phyloP scores from a whole-genome alignment of 2,797 vertebrate genomes.

The Microctenopoma lineatum region DNA sequence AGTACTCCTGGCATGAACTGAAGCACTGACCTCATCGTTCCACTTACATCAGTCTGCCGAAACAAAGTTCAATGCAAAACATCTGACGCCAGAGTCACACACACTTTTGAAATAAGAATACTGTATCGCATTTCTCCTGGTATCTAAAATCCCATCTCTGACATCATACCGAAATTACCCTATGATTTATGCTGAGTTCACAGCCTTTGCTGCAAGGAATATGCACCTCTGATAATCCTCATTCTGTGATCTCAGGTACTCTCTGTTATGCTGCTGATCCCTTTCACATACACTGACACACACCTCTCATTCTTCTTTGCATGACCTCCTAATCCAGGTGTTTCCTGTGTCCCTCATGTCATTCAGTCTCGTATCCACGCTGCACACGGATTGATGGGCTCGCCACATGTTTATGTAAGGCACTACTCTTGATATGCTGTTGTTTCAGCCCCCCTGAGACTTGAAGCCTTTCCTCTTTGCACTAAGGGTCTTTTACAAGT shows the following conservation, averaged over 20 bases:
- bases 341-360: conserved; percentile 45
- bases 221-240: conserved; percentile 39
- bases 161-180: conserved; percentile 55
- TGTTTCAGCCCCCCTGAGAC: conserved; percentile 69
- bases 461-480: too few species aligned
- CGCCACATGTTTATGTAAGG: conserved; percentile 66
- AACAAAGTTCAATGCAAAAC: conserved; percentile 63
- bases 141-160: conserved; percentile 57
- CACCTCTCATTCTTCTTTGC: conserved; percentile 17
- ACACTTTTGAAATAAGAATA: conserved; percentile 27
- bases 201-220: conserved; percentile 24
- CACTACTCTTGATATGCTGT: conserved; percentile 70
- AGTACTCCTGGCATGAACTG: conserved; percentile 44
- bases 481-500: too few species aligned
- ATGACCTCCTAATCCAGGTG: conserved; percentile 34
- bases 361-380: conserved; percentile 22
- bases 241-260: conserved; percentile 5
- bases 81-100: conserved; percentile 43
- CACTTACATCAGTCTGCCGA: conserved; percentile 58
- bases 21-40: conserved; percentile 71
- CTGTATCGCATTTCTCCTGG: conserved; percentile 33
- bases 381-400: conserved; percentile 66
- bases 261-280: conserved; percentile 14
- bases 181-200: conserved; percentile 63
- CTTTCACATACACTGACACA: conserved; percentile 1